Evolutionary conservation across 2,888 invertebrate species (phyloP).

Genomic region (Erebia ligea): DNA sequence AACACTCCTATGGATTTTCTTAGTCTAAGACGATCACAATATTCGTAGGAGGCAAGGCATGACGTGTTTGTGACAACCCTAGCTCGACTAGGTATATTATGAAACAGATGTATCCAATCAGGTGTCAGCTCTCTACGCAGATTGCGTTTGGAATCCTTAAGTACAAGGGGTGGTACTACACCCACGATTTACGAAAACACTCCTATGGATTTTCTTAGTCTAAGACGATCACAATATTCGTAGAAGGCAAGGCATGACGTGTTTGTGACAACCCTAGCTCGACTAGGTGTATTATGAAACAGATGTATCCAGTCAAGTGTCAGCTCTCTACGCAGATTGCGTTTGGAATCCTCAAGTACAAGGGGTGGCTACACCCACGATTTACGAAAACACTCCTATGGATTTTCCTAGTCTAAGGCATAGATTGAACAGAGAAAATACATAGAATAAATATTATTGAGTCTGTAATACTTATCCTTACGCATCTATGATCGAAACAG

Average conservation of each 20-base stretch:
- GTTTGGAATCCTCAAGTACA: constrained; percentile 28
- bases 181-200: background rate
- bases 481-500: too few species aligned
- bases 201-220: background rate
- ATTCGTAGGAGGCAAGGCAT: too few species aligned
- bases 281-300: constrained; percentile 23
- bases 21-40: background rate
- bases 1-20: background rate
- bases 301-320: constrained; percentile 28
- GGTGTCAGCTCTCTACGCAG: constrained; percentile 18
- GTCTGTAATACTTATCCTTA: too few species aligned
- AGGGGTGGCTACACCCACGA: constrained; percentile 1
- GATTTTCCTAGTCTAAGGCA: background rate
- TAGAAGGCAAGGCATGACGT: too few species aligned
- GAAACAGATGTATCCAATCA: constrained; percentile 28
- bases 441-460: too few species aligned
- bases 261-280: constrained; percentile 13
- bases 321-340: constrained; percentile 19
- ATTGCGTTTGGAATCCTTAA: constrained; percentile 30
- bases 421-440: too few species aligned
- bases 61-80: constrained; percentile 11
- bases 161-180: constrained; percentile 1
- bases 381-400: background rate
- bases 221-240: background rate
- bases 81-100: constrained; percentile 16